Percentiles rank a stretch among this genome's conserved stretches.
These are phyloP conservation scores for Oryzias javanicus DNA, from an alignment of 2,113 vertebrate species.

Conservation along the genomic window DNA sequence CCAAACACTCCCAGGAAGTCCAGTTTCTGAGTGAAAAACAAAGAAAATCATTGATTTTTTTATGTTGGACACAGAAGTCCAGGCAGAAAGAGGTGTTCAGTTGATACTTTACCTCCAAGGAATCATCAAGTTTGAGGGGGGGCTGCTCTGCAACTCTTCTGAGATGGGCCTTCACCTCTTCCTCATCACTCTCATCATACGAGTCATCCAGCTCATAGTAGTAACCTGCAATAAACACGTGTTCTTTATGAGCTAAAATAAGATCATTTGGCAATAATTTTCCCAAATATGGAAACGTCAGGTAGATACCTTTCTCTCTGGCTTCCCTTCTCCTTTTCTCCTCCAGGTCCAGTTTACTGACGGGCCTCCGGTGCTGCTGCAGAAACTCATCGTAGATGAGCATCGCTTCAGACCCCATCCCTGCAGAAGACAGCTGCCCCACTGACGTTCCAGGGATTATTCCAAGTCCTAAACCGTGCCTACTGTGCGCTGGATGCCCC, in stretches of 20 bases:
- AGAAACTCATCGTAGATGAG: conserved; percentile 92
- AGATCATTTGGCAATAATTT: neutral
- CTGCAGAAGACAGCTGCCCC: conserved; percentile 40
- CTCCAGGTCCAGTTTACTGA: conserved; percentile 97
- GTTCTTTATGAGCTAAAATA: conserved; percentile 6
- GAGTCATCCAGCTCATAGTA: conserved; percentile 98
- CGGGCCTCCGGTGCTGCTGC: conserved; percentile 88
- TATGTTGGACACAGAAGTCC: no score
- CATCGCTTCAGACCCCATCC: conserved; percentile 72
- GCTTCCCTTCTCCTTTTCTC: conserved; percentile 90
- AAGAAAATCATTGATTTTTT: neutral
- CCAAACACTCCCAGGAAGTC: conserved; percentile 90
- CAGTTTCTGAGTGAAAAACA: conserved; percentile 82
- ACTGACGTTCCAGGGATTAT: conserved; percentile 23
- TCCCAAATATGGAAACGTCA: neutral
- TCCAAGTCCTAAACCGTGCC: conserved; percentile 54
- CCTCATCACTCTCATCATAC: conserved; percentile 95
- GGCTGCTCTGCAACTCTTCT: conserved; percentile 92
- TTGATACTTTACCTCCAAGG: conserved; percentile 83
- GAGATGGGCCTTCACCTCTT: conserved; percentile 94
- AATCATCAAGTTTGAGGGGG: conserved; percentile 93
- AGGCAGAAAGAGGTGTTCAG: neutral
- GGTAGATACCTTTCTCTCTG: conserved; percentile 87
- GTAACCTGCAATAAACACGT: conserved; percentile 80
- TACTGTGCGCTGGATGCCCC: conserved; percentile 51